A percentile compares a stretch with the other conserved stretches of the same genome.
Conservation (phyloP, 2,888 invertebrate genomes). For the Cosmia trapezina region DNA sequence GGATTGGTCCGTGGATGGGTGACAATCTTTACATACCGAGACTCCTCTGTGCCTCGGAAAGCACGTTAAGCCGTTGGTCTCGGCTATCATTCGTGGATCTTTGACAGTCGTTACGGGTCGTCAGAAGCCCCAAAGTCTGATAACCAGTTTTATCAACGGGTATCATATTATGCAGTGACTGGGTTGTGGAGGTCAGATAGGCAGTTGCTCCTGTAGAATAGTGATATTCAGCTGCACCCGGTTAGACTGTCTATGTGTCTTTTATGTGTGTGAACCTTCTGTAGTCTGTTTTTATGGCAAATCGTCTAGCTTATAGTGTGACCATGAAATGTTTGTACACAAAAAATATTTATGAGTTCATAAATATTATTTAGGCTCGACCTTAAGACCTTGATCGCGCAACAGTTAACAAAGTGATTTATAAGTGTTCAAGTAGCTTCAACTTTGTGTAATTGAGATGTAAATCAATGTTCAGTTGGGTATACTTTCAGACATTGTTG, state of each 20-base stretch:
- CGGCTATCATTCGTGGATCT: too few relatives aligned
- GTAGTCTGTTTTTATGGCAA: neutral
- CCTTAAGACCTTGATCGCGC: conserved; percentile 15
- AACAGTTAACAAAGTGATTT: conserved; percentile 27
- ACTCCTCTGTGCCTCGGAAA: too few relatives aligned
- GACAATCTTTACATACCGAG: too few relatives aligned
- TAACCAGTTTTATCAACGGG: too few relatives aligned
- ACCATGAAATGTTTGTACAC: conserved; percentile 43
- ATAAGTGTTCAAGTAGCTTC: conserved; percentile 1
- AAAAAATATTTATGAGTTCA: conserved; percentile 43
- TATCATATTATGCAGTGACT: too few relatives aligned
- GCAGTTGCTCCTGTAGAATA: too few relatives aligned
- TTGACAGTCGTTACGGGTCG: too few relatives aligned
- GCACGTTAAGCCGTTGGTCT: too few relatives aligned
- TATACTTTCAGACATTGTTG: neutral
- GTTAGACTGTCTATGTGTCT: neutral
- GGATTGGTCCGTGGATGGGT: too few relatives aligned
- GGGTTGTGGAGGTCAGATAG: too few relatives aligned
- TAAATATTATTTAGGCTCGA: conserved; percentile 33
- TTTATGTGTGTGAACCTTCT: conserved; percentile 27
- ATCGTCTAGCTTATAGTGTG: conserved; percentile 16
- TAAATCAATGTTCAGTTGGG: conserved; percentile 18
- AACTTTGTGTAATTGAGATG: conserved; percentile 19
- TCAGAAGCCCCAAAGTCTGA: too few relatives aligned
- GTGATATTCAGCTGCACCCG: too few relatives aligned